A percentile compares a stretch with the other conserved stretches of the same genome.
Evolutionary conservation across 2,113 vertebrate species (phyloP).

Genomic region (Isurus oxyrinchus): DNA sequence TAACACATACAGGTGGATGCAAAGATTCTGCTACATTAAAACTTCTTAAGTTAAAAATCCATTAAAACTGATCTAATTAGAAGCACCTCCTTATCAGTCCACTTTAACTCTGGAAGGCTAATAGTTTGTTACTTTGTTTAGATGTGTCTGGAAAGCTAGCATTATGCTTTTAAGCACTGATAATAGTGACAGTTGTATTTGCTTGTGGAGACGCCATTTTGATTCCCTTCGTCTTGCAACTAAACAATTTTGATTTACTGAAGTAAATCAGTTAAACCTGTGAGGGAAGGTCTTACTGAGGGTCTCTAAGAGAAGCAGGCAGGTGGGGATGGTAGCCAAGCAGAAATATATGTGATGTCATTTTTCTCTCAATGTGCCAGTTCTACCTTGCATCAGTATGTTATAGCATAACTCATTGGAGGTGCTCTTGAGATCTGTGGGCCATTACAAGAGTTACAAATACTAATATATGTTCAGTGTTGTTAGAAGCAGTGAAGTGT

Average conservation of each 20-base stretch:
- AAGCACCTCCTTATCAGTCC: not conserved
- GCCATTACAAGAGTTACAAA: not conserved
- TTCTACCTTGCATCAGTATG: not conserved
- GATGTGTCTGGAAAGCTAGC: not conserved
- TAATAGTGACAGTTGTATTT: not conserved
- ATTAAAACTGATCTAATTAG: not conserved
- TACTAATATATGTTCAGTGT: not conserved
- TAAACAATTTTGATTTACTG: not conserved
- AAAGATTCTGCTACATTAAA: not conserved
- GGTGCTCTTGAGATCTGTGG: not conserved
- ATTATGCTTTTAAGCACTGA: not conserved
- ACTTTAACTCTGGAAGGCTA: not conserved
- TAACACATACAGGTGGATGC: not conserved
- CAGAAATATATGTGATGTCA: not conserved
- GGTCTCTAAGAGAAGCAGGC: not conserved
- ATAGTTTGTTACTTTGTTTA: not conserved
- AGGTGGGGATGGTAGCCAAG: not conserved
- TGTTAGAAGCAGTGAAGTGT: not conserved
- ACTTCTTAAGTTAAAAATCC: not conserved
- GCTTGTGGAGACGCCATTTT: not conserved
- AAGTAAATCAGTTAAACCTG: not conserved
- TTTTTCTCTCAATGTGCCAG: not conserved
- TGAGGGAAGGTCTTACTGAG: not conserved
- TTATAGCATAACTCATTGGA: not conserved
- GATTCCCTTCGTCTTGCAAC: not conserved